Evolutionary conservation across 2,888 invertebrate genomes (phyloP).

Genomic region (Drosophila anceps): DNA sequence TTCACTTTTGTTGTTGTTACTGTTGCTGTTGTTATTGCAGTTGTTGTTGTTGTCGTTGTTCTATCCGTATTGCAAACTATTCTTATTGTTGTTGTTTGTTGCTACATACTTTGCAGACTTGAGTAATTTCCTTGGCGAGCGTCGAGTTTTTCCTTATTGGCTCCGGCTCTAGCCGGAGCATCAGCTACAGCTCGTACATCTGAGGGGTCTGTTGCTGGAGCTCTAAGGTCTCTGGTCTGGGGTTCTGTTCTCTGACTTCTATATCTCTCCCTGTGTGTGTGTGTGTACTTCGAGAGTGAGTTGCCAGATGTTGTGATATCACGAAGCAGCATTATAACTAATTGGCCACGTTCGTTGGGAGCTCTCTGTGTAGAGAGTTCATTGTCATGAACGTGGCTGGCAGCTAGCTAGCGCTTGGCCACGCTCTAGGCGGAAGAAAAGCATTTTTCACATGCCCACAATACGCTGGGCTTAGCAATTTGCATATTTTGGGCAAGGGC

Average conservation of each 20-base stretch:
- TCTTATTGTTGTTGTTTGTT: conserved; percentile 54
- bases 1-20: conserved; percentile 52
- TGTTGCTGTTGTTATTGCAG: conserved; percentile 28
- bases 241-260: conserved; percentile 48
- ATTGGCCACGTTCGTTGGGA: conserved; percentile 82
- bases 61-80: conserved; percentile 50
- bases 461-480: conserved; percentile 44
- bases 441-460: conserved; percentile 65
- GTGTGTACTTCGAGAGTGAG: conserved; percentile 68
- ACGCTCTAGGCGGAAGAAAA: conserved; percentile 63
- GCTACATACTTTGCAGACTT: conserved; percentile 78
- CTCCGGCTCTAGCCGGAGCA: conserved; percentile 43
- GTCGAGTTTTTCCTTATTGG: conserved; percentile 76
- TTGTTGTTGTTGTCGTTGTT: conserved; percentile 44
- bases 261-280: conserved; percentile 14
- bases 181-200: conserved; percentile 2
- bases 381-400: conserved; percentile 76
- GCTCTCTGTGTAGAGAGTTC: conserved; percentile 71
- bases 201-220: conserved; percentile 27
- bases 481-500: conserved; percentile 73
- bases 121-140: conserved; percentile 79
- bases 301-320: conserved; percentile 81
- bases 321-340: conserved; percentile 82
- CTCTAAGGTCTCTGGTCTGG: conserved; percentile 48
- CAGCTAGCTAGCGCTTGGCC: conserved; percentile 19